Percentiles rank a stretch among this genome's conserved stretches.
Conservation (phyloP, 2,797 vertebrate genomes). For the Borostomias antarcticus region DNA sequence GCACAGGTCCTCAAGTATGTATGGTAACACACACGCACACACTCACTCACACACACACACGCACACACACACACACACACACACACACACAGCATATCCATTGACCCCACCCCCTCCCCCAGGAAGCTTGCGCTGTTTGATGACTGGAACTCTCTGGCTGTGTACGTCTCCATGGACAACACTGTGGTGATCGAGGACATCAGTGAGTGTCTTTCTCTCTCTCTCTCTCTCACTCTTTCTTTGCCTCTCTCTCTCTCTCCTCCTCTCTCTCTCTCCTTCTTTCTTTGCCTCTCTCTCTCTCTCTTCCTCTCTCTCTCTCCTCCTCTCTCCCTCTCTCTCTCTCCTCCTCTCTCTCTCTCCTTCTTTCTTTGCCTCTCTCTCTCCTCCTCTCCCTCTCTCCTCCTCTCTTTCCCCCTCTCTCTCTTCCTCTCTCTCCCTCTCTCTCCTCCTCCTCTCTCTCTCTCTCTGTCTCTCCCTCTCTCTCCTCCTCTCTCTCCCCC, state of each 20-base stretch:
- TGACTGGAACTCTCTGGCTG: conserved; percentile 87
- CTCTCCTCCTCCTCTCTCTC: too few species aligned
- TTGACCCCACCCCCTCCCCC: not conserved
- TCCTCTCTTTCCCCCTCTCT: too few species aligned
- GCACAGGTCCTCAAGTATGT: conserved; percentile 90
- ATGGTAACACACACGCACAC: not conserved
- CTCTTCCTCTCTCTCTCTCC: too few species aligned
- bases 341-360: too few species aligned
- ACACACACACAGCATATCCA: too few species aligned
- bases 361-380: not conserved
- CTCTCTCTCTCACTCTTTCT: not conserved
- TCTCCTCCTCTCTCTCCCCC: too few species aligned
- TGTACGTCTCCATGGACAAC: conserved; percentile 90
- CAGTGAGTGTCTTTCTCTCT: conserved; percentile 75
- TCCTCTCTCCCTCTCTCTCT: too few species aligned
- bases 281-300: not conserved
- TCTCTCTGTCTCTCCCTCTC: too few species aligned
- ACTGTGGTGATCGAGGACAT: conserved; percentile 91
- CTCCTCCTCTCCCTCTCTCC: too few species aligned
- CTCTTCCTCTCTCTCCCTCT: too few species aligned
- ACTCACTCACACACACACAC: too few species aligned
- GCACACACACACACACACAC: too few species aligned
- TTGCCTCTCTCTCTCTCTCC: not conserved
- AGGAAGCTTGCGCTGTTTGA: conserved; percentile 90
- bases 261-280: not conserved